phyloP scores from a whole-genome alignment of 1,140 invertebrate genomes.

The Pollicipes pollicipes region DNA sequence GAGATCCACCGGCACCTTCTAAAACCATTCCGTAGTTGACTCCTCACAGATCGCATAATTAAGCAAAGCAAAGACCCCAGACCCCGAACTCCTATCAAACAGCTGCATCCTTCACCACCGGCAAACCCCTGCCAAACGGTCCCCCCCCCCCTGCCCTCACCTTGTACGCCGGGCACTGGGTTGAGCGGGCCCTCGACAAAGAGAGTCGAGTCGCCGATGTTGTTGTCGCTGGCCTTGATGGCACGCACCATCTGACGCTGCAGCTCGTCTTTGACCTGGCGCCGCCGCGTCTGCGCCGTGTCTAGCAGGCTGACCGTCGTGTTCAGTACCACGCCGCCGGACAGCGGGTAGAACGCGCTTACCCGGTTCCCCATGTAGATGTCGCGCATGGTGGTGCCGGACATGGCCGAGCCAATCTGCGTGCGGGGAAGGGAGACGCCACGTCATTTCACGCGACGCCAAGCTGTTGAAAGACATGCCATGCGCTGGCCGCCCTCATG shows the following conservation, averaged over 20 bases:
- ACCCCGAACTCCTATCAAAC: no score
- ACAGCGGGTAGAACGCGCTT: slow-evolving; percentile 56
- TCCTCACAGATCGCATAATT: no score
- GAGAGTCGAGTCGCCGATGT: slow-evolving; percentile 63
- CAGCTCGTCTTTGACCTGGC: slow-evolving; percentile 45
- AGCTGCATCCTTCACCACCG: no score
- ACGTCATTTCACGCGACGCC: no score
- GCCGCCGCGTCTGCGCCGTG: slow-evolving; percentile 42
- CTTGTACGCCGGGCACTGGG: slow-evolving; percentile 47
- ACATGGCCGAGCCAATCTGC: slow-evolving; percentile 70
- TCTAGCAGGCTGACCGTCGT: slow-evolving; percentile 57
- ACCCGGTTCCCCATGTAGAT: slow-evolving; percentile 61
- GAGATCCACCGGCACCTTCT: no score
- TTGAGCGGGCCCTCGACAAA: slow-evolving; percentile 61
- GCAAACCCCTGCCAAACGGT: no score
- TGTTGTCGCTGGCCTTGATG: slow-evolving; percentile 59
- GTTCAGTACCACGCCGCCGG: slow-evolving; percentile 52
- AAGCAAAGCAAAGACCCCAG: no score
- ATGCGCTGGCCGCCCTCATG: no score
- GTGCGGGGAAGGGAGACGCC: no score
- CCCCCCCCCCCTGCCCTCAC: slow-evolving; percentile 22
- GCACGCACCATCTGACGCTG: slow-evolving; percentile 67
- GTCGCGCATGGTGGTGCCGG: slow-evolving; percentile 70
- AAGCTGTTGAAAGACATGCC: no score
- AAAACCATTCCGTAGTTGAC: no score